Evolutionary conservation across 2,888 invertebrate species (phyloP), one percentile per base, ranked within the genome.

Genomic region (Xanthia icteritia): DNA sequence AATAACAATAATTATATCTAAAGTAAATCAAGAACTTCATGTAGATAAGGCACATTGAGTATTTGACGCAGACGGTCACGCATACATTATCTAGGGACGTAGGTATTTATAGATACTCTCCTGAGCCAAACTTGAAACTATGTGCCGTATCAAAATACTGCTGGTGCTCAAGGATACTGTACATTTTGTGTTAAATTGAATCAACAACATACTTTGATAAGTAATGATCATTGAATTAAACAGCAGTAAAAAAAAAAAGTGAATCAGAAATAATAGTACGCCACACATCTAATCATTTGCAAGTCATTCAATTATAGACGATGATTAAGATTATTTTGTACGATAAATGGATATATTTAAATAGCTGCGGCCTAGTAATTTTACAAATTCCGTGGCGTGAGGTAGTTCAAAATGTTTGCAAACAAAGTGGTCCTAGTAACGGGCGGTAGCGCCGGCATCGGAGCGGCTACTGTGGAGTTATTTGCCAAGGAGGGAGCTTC

Each of bases 381-480:
- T 27, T 17, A 17, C 27, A 0, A 23, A 39, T 17, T 48, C 17
- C 17, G 17, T 8, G 17, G 5, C 17, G 63, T 17, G 17, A 58
- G 48, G 39, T 65, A 11, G n/a, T 74, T 51, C 9, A 31, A 8
- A 8, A 77, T 77, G 84, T 90, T 91, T 58, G 65, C 79, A 23
- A 83, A 71, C 9, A 90, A 90, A 87, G 88, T 89, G 13, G 89
- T 89, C 0, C 31, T 91, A 17, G 84, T 91, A 2, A 90, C 91
- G 0, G 90, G 90, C 0, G 85, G 89, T 6, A 90, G 90, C 27
- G 82, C 89, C 1, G 90, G 91, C 1, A 90, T 91, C 2, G 91
- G 90, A n/a, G 90, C 90, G 0, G 84, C 86, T 20, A 82, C 86
- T 11, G 87, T 85, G 23, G 64, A 73, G 27, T 17, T 56, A 3